phyloP scores from a whole-genome alignment of 2,888 invertebrate species.

The Arctia plantaginis region DNA sequence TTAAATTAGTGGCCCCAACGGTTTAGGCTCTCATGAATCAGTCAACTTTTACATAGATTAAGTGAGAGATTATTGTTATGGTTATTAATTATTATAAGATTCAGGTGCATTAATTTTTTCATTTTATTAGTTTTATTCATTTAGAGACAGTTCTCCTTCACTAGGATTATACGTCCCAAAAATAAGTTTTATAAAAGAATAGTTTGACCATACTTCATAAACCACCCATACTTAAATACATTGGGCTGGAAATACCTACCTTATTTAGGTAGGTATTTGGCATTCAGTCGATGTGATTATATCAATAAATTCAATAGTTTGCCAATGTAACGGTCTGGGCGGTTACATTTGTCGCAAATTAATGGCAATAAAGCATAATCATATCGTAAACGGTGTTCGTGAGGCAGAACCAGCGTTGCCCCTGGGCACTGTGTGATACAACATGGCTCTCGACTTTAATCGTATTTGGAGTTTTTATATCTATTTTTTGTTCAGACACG shows the following conservation, averaged over 20 bases:
- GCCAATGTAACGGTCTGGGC: conserved; percentile 77
- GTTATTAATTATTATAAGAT: no score
- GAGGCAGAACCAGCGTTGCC: conserved; percentile 63
- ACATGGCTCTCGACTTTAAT: conserved; percentile 69
- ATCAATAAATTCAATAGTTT: conserved; percentile 65
- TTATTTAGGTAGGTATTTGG: conserved; percentile 25
- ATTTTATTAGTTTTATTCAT: no score
- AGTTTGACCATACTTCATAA: background rate
- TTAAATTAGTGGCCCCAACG: no score
- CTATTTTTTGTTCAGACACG: conserved; percentile 20
- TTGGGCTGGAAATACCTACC: background rate
- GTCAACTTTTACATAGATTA: no score
- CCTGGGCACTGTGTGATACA: conserved; percentile 71
- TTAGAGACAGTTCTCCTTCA: no score
- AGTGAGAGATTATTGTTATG: no score
- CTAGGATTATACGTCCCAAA: no score
- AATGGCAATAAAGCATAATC: conserved; percentile 84
- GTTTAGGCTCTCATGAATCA: no score
- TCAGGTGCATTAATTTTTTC: no score
- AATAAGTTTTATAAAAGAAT: background rate
- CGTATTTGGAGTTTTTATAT: conserved; percentile 48
- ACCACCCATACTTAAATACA: background rate
- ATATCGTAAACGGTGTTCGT: conserved; percentile 76
- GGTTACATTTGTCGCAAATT: conserved; percentile 84
- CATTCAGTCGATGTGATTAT: conserved; percentile 56